phyloP scores from a whole-genome alignment of 2,797 vertebrate genomes.

The Esox lucius region DNA sequence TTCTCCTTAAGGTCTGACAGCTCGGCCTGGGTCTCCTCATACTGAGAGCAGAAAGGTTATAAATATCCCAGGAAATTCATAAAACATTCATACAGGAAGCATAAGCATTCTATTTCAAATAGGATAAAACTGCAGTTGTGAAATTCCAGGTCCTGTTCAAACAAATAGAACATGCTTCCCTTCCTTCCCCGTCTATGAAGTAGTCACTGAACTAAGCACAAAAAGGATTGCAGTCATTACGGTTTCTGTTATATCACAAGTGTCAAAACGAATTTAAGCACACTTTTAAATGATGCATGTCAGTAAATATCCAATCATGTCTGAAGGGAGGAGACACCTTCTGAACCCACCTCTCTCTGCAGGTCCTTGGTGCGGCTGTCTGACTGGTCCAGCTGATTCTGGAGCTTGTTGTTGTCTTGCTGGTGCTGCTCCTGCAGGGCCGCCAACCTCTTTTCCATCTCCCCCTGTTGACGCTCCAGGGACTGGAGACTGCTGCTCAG shows the following conservation, averaged over 20 bases:
- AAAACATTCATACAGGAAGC: background rate
- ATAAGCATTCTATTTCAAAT: background rate
- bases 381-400: constrained; percentile 86
- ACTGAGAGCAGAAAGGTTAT: constrained; percentile 67
- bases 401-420: constrained; percentile 81
- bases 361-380: constrained; percentile 83
- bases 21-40: constrained; percentile 84
- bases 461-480: constrained; percentile 84
- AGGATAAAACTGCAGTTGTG: background rate
- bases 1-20: constrained; percentile 86
- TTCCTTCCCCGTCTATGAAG: background rate
- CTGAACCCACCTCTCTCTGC: constrained; percentile 87
- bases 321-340: too few relatives aligned
- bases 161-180: background rate
- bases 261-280: too few relatives aligned
- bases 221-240: background rate
- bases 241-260: background rate
- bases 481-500: constrained; percentile 83
- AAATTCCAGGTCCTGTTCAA: background rate
- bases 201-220: background rate
- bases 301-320: too few relatives aligned
- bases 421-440: constrained; percentile 87
- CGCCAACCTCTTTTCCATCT: constrained; percentile 85
- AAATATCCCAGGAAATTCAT: constrained; percentile 7
- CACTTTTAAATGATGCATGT: too few relatives aligned